phyloP scores from a whole-genome alignment of 2,113 vertebrate species.

The Telmatochromis brichardi region DNA sequence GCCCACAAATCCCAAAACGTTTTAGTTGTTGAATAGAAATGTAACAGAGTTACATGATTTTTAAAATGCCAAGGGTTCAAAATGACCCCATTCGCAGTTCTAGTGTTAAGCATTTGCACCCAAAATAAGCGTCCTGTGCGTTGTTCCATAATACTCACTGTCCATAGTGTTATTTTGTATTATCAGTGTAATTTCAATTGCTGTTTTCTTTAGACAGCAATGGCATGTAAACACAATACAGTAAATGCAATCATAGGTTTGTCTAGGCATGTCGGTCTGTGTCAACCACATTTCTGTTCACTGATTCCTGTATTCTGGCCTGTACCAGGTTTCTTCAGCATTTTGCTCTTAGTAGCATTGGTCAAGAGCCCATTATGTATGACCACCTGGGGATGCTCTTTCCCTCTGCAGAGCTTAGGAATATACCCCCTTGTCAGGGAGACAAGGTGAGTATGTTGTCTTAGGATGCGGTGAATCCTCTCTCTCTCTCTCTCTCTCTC shows the following conservation, averaged over 20 bases:
- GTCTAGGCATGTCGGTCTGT: background rate
- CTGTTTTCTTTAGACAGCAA: background rate
- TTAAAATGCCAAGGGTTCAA: background rate
- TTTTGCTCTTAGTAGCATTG: slow-evolving; percentile 81
- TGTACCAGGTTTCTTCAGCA: slow-evolving; percentile 83
- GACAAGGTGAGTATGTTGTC: slow-evolving; percentile 76
- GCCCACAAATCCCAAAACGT: background rate
- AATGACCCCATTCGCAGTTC: background rate
- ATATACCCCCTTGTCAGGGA: slow-evolving; percentile 40
- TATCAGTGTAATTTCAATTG: background rate
- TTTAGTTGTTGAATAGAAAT: background rate
- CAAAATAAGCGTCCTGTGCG: too few species aligned
- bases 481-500: background rate
- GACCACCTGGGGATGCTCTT: slow-evolving; percentile 81
- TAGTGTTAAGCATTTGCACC: background rate
- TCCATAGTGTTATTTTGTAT: background rate
- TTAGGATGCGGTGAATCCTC: background rate
- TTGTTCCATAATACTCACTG: background rate
- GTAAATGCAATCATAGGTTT: background rate
- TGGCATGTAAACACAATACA: background rate
- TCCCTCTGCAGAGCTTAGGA: slow-evolving; percentile 63
- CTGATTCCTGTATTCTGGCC: background rate
- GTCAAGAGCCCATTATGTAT: slow-evolving; percentile 77
- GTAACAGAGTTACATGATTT: background rate
- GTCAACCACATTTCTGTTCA: background rate